phyloP scores from a whole-genome alignment of 2,888 invertebrate genomes.

The Sylvicola cinctus region DNA sequence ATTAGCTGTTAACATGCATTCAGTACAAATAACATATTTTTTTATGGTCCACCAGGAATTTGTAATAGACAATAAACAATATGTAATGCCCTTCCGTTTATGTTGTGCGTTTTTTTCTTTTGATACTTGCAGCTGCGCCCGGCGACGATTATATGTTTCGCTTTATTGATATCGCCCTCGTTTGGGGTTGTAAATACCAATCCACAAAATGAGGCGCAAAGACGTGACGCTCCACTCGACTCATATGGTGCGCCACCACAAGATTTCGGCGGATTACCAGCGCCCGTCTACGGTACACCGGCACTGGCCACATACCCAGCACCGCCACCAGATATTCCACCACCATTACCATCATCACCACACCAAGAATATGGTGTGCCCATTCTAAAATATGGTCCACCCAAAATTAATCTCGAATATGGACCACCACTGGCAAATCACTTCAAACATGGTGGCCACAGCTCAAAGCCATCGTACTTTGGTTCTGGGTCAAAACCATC shows the following conservation, averaged over 20 bases:
- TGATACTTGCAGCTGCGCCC: background rate
- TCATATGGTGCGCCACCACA: slow-evolving; percentile 2
- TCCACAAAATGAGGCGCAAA: background rate
- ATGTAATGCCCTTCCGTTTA: too few species aligned
- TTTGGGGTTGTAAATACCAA: slow-evolving; percentile 3
- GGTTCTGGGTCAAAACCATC: slow-evolving; percentile 4
- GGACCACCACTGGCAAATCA: slow-evolving; percentile 18
- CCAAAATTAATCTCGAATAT: slow-evolving; percentile 27
- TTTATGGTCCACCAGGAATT: too few species aligned
- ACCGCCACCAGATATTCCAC: slow-evolving; percentile 12
- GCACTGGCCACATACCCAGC: slow-evolving; percentile 3
- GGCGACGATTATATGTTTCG: background rate
- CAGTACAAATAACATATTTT: too few species aligned
- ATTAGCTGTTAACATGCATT: too few species aligned
- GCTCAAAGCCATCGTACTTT: background rate
- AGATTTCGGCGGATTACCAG: background rate
- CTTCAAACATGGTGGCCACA: background rate
- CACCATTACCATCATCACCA: slow-evolving; percentile 20
- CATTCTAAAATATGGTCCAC: slow-evolving; percentile 27
- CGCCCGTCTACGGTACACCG: slow-evolving; percentile 4
- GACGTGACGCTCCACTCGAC: slow-evolving; percentile 4
- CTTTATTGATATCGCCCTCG: slow-evolving; percentile 2
- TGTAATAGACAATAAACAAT: too few species aligned
- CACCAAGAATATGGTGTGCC: slow-evolving; percentile 23
- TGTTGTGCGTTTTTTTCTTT: too few species aligned